Percentiles rank a stretch among this genome's conserved stretches.
Conservation (phyloP, 2,888 invertebrate genomes). For the Cheilosia vernalis region DNA sequence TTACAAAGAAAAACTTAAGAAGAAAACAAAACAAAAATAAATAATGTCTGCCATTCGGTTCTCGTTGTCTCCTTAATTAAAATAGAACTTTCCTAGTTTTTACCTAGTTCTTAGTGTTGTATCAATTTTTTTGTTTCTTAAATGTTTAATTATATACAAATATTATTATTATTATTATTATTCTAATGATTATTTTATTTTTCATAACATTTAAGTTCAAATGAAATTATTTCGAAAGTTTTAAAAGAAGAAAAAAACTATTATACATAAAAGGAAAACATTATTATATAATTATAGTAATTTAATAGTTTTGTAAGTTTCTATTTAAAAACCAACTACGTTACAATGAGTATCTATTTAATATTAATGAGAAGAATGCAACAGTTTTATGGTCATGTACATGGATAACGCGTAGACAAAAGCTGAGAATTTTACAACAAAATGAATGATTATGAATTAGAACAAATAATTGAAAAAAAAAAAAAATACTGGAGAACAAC, state of each 20-base stretch:
- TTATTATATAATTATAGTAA: conserved; percentile 72
- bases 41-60: conserved; percentile 69
- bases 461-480: conserved; percentile 17
- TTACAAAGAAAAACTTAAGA: conserved; percentile 31
- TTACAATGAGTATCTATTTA: conserved; percentile 53
- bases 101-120: conserved; percentile 62
- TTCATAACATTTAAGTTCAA: conserved; percentile 72
- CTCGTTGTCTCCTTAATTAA: conserved; percentile 70
- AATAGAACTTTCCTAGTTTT: conserved; percentile 51
- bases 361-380: conserved; percentile 50
- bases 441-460: conserved; percentile 64
- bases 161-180: conserved; percentile 55
- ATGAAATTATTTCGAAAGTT: conserved; percentile 71
- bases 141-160: conserved; percentile 68
- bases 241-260: conserved; percentile 32
- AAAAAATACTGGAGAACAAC: background rate
- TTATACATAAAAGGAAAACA: conserved; percentile 18
- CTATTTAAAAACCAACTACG: conserved; percentile 66
- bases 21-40: conserved; percentile 12
- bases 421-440: conserved; percentile 52
- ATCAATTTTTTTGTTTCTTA: conserved; percentile 61
- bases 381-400: conserved; percentile 54
- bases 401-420: background rate
- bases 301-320: conserved; percentile 76
- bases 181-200: conserved; percentile 21